Evolutionary conservation across 2,888 invertebrate species (phyloP).

Genomic region (Thyatira batis): DNA sequence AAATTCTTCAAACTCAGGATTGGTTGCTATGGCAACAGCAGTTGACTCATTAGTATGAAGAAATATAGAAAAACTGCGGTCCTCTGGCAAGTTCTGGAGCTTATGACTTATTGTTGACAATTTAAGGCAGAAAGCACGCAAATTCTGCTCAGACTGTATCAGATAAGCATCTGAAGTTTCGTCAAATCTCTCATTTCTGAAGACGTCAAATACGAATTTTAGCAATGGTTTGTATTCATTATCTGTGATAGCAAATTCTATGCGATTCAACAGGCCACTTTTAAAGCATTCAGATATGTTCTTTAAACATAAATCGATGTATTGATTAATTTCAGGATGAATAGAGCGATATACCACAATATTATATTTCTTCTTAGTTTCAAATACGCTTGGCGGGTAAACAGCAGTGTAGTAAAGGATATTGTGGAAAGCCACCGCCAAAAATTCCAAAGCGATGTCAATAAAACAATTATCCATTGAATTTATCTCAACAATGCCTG

Average conservation of each 20-base stretch:
- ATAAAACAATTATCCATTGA: slow-evolving; percentile 72
- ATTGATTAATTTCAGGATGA: slow-evolving; percentile 85
- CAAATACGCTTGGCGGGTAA: slow-evolving; percentile 85
- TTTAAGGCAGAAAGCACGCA: slow-evolving; percentile 84
- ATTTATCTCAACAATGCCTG: no score
- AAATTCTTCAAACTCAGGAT: slow-evolving; percentile 74
- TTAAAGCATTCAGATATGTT: slow-evolving; percentile 75
- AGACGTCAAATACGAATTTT: slow-evolving; percentile 66
- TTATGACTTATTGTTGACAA: slow-evolving; percentile 73
- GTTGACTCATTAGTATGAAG: slow-evolving; percentile 84
- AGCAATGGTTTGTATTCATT: slow-evolving; percentile 43
- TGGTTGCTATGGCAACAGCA: slow-evolving; percentile 77
- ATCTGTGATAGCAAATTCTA: slow-evolving; percentile 77
- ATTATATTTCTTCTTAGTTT: slow-evolving; percentile 84
- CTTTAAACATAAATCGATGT: slow-evolving; percentile 81
- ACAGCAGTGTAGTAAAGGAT: slow-evolving; percentile 83
- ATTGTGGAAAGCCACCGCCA: slow-evolving; percentile 85
- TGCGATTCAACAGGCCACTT: slow-evolving; percentile 69
- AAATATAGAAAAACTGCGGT: slow-evolving; percentile 83
- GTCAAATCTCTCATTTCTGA: slow-evolving; percentile 44
- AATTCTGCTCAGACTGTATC: slow-evolving; percentile 82
- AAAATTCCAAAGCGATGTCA: slow-evolving; percentile 85
- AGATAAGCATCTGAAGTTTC: slow-evolving; percentile 82
- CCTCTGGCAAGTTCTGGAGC: slow-evolving; percentile 75
- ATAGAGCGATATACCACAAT: slow-evolving; percentile 82